Base-by-base conservation (phyloP, 1,140 invertebrate species). In the Ceratina calcarata region DNA sequence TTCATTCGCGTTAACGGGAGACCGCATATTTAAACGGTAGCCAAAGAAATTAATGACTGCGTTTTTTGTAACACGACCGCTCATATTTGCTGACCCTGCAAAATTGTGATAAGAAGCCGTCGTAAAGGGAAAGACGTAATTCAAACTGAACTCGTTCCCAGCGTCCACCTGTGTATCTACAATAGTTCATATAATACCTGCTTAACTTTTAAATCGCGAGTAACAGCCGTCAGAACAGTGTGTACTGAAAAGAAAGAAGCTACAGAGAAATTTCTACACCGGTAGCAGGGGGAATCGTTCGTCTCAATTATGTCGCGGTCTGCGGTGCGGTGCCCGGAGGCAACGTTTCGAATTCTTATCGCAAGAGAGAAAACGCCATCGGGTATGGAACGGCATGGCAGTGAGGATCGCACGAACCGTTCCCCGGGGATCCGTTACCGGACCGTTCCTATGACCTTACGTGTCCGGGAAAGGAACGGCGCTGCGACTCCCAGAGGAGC, bases 351-450 rank as follows among this genome's bases (percentile, higher is more conserved):
- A 83, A 83, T 55, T 84, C 61, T 83, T 67, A 81, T 81, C 70
- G 67, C 24, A 32, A 10, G 37, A 53, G 79, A 66, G 74, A 80
- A 76, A 45, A n/a, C 32, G 67, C 45, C 51, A 45, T 10, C 55
- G 64, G 45, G 10, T 32, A 60, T 27, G 64, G 64, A 73, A 64
- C 53, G 53, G 60, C 24, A 58, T 72, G 67, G 51, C 66, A 60
- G 37, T 45, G 69, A 53, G 65, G 71, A 79, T 83, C 58, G 73
- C 64, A 22, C 57, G 27, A 15, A 22, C 10, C 3, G 37, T 76
- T 78, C 72, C 83, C 12, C 7, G 3, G 72, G 78, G 82, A 80
- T 55, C 49, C 83, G 66, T 85, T 85, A 84, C 67, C 6, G 27
- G 72, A 45, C 37, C 55, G 22, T 20, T 24, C n/a, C 27, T 55